Conservation (phyloP, 2,888 invertebrate species). For the Mycalesis mineus region DNA sequence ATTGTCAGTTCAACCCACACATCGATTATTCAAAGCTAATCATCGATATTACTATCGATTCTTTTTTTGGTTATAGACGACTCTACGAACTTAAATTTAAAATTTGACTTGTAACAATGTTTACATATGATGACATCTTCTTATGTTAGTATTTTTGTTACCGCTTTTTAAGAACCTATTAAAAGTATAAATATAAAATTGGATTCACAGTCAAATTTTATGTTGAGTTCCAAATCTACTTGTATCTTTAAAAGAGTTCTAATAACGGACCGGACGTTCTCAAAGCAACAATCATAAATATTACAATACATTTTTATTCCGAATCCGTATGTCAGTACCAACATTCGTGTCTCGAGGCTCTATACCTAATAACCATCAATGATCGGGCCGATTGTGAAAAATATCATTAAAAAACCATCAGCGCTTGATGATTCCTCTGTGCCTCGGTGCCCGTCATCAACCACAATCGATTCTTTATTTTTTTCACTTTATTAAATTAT, state of each 20-base stretch:
- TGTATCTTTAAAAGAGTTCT: not conserved
- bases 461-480: slow-evolving; percentile 72
- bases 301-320: slow-evolving; percentile 22
- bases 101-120: not conserved
- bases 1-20: too few species aligned
- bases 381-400: slow-evolving; percentile 77
- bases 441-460: slow-evolving; percentile 65
- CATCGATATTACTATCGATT: not conserved
- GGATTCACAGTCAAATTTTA: too few species aligned
- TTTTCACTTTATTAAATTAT: slow-evolving; percentile 72
- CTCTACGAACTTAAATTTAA: too few species aligned
- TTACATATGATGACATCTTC: not conserved
- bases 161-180: too few species aligned
- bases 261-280: slow-evolving; percentile 1
- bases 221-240: not conserved
- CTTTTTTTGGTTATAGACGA: not conserved
- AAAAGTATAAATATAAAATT: too few species aligned
- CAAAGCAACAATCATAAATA: slow-evolving; percentile 23
- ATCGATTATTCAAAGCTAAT: not conserved
- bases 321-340: slow-evolving; percentile 16
- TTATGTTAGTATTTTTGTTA: too few species aligned
- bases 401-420: slow-evolving; percentile 80
- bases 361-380: slow-evolving; percentile 76
- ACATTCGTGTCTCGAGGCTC: slow-evolving; percentile 56
- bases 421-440: slow-evolving; percentile 73